Percentiles rank a stretch among this genome's conserved stretches.
Conservation (phyloP, 2,888 invertebrate species). For the Periphyllus acericola region DNA sequence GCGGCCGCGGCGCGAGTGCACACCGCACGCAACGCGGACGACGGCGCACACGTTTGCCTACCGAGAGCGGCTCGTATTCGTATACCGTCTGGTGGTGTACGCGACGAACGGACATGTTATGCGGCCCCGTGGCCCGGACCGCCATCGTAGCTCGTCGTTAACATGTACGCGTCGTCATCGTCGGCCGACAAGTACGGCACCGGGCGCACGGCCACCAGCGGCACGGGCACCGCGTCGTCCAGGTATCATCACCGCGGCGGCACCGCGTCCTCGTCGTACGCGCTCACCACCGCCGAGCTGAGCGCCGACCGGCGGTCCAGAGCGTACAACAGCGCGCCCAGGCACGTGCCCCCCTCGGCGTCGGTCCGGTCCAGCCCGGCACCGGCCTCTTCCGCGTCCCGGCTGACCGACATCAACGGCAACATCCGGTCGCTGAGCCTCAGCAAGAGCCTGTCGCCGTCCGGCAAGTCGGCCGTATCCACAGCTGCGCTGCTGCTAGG, state of each 20-base stretch:
- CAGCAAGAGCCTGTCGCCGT: conserved; percentile 46
- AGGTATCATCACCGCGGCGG: conserved; percentile 36
- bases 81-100: neutral
- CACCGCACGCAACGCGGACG: neutral
- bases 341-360: neutral
- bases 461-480: neutral
- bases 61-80: too few relatives aligned
- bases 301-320: conserved; percentile 40
- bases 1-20: neutral
- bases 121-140: conserved; percentile 31
- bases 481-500: conserved; percentile 52
- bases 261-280: conserved; percentile 36
- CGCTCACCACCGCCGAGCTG: conserved; percentile 9
- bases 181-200: conserved; percentile 56
- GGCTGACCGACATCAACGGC: conserved; percentile 57
- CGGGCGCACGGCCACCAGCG: conserved; percentile 11
- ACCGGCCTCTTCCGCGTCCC: neutral
- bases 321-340: conserved; percentile 37
- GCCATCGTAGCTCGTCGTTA: neutral
- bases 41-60: neutral
- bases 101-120: conserved; percentile 36
- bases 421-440: conserved; percentile 51
- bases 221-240: neutral
- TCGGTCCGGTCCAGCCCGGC: conserved; percentile 9
- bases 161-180: conserved; percentile 55